Evolutionary conservation across 1,140 invertebrate genomes (phyloP).

Genomic region (Listronotus oregonensis): DNA sequence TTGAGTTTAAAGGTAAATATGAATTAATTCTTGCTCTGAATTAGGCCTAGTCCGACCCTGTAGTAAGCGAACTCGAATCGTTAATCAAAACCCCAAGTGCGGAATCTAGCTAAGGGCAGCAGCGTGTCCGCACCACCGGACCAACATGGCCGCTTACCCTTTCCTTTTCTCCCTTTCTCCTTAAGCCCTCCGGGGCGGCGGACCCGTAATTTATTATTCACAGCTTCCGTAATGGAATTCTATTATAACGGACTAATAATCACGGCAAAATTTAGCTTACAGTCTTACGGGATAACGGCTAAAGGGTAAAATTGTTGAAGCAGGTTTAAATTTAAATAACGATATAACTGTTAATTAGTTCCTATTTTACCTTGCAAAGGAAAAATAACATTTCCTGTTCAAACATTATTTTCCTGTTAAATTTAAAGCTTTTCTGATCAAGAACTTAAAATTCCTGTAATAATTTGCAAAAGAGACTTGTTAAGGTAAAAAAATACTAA

Average conservation of each 20-base stretch:
- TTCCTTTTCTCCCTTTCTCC: slow-evolving; percentile 27
- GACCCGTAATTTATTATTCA: slow-evolving; percentile 54
- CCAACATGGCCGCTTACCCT: slow-evolving; percentile 46
- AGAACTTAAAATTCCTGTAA: no score
- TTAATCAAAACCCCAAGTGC: slow-evolving; percentile 49
- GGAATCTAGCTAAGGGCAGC: slow-evolving; percentile 44
- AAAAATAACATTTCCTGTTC: no score
- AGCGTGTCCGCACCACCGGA: slow-evolving; percentile 50
- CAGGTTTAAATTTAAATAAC: no score
- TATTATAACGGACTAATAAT: slow-evolving; percentile 52
- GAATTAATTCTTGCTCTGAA: no score
- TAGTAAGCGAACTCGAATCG: slow-evolving; percentile 34
- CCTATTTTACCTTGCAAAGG: no score
- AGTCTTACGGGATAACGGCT: not conserved
- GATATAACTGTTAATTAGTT: no score
- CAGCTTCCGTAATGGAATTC: slow-evolving; percentile 53
- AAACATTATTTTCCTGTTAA: no score
- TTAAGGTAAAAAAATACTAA: no score
- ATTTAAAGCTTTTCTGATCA: no score
- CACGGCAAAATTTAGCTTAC: slow-evolving; percentile 34
- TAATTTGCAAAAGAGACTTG: no score
- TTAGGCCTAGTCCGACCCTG: not conserved
- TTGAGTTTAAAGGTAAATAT: no score
- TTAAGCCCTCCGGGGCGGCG: slow-evolving; percentile 30
- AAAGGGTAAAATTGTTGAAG: no score